Percentiles rank a stretch among this genome's conserved stretches.
Evolutionary conservation across 2,113 vertebrate species (phyloP).

Genomic region (Cynocephalus volans): DNA sequence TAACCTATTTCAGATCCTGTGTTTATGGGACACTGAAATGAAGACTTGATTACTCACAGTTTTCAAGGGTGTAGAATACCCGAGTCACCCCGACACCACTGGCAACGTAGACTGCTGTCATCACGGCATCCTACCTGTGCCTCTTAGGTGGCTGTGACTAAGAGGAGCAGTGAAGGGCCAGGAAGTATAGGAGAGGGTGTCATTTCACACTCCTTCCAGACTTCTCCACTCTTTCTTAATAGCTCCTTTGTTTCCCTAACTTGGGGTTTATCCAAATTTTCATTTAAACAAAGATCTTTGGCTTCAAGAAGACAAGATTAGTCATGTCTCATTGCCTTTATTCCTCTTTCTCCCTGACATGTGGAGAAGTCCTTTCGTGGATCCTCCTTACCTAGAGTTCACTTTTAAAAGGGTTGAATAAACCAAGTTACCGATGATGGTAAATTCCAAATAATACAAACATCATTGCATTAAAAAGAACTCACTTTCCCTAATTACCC

Average conservation of each 20-base stretch:
- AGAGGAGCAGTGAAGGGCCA: not conserved
- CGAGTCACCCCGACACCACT: not conserved
- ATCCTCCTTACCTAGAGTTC: not conserved
- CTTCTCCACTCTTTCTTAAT: not conserved
- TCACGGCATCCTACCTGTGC: not conserved
- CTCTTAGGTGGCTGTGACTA: not conserved
- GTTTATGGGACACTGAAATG: not conserved
- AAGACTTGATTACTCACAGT: not conserved
- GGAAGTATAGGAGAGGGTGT: not conserved
- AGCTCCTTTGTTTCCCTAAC: conserved; percentile 34
- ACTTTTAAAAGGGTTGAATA: conserved; percentile 1
- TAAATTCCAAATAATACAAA: conserved; percentile 21
- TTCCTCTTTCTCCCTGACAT: not conserved
- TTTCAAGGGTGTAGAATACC: not conserved
- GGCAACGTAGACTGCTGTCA: not conserved
- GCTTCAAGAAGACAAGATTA: not conserved
- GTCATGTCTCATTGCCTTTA: not conserved
- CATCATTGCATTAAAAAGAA: not conserved
- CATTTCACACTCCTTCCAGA: not conserved
- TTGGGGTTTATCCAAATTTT: conserved; percentile 42
- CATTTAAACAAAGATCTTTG: conserved; percentile 35
- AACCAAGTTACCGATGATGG: not conserved
- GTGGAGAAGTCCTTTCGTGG: not conserved
- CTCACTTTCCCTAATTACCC: not conserved
- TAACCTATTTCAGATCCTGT: not conserved